Base-by-base conservation (phyloP, 2,888 invertebrate species). In the Phanerotoma sp. region DNA sequence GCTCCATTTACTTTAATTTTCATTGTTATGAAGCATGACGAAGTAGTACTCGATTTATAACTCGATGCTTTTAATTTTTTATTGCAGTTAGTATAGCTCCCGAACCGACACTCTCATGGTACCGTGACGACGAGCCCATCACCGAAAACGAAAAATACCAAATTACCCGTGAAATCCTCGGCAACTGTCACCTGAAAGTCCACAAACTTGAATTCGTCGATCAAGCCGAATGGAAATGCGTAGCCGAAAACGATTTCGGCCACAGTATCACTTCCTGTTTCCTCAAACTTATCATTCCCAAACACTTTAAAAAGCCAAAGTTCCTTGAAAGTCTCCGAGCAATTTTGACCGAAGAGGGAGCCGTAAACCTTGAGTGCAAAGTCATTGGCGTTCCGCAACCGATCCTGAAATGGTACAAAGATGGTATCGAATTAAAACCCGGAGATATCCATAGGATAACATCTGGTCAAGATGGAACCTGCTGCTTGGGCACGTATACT, bases 301-400 rank as follows among this genome's bases (percentile, higher is more conserved):
- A 89, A 67, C 93, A 93, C 78, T 94, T 87, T 73, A 93, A 93
- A 73, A 92, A 91, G 63, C 93, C 94, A 0, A 84, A 88, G 59
- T 94, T 94, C 75, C 79, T 94, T 48, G 93, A 94, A 76, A 89
- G 89, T 62, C 80, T 94, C 4, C 83, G 90, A 64, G 94, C 93
- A 0, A 88, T 93, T 35, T 79, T 94, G 15, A 91, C 92, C 0
- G 91, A 93, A 60, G 92, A 92, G 77, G 90, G 93, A 0, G 91
- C 93, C 9, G 94, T 94, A 1, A 93, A 93, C 77, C 81, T 94
- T 56, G 94, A 94, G 75, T 94, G 94, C 75, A 94, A 94, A 79
- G 93, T 93, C 1, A 93, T 93, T 56, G 93, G 93, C 5, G 92
- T 93, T 3, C 93, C 93, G 0, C 93, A 93, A 70, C 93, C 93